These are phyloP conservation scores for Brachylomia viminalis DNA, from an alignment of 2,888 invertebrate species.

Conservation along the genomic window DNA sequence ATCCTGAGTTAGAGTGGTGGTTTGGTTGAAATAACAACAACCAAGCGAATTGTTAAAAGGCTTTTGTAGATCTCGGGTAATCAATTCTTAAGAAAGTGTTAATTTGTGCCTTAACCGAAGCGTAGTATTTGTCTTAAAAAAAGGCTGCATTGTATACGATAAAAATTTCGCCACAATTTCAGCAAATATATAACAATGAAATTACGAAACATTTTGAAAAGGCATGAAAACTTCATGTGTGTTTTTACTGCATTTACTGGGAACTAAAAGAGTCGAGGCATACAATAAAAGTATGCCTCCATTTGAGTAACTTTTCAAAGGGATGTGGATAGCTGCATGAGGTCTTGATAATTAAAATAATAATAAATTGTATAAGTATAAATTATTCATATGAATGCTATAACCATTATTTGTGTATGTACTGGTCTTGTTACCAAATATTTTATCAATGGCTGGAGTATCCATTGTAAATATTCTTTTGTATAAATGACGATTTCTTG, in stretches of 20 bases:
- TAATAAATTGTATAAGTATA: not conserved
- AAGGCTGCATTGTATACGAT: not conserved
- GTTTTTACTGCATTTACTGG: slow-evolving; percentile 10
- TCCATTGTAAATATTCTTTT: slow-evolving; percentile 31
- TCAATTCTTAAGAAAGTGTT: no score
- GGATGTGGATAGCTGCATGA: slow-evolving; percentile 53
- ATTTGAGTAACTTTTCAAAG: slow-evolving; percentile 25
- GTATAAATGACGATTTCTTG: slow-evolving; percentile 23
- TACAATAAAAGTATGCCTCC: slow-evolving; percentile 26
- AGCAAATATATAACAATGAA: not conserved
- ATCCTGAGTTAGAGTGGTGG: no score
- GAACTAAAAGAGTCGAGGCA: slow-evolving; percentile 13
- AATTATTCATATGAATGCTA: slow-evolving; percentile 27
- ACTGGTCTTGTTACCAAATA: not conserved
- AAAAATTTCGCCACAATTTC: not conserved
- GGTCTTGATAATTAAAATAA: slow-evolving; percentile 4
- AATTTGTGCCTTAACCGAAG: slow-evolving; percentile 2
- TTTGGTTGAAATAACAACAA: no score
- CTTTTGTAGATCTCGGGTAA: not conserved
- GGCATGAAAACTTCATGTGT: not conserved
- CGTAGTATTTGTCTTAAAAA: slow-evolving; percentile 8
- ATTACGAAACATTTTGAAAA: not conserved
- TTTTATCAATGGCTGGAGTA: slow-evolving; percentile 21
- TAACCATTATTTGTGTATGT: slow-evolving; percentile 31
- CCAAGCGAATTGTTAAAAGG: not conserved